Conservation (phyloP, 2,113 vertebrate species). For the Telmatochromis sp. region DNA sequence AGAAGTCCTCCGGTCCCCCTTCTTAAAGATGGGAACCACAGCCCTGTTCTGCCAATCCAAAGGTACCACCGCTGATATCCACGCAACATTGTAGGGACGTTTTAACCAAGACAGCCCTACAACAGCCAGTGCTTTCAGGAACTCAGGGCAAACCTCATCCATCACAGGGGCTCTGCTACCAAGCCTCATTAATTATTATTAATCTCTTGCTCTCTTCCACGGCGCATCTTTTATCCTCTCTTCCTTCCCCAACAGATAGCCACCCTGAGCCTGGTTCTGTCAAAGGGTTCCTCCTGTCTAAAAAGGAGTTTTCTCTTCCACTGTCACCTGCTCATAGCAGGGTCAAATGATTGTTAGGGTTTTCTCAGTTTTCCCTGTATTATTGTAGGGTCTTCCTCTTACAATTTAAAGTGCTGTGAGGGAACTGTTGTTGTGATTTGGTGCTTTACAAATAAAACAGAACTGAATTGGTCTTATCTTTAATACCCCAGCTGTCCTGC, state of each 20-base stretch:
- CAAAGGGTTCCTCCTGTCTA: neutral
- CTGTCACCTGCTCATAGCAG: accelerated
- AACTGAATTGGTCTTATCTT: neutral
- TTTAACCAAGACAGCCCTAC: neutral
- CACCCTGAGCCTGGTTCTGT: neutral
- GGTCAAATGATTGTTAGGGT: neutral
- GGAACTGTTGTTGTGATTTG: neutral
- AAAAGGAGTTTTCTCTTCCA: neutral
- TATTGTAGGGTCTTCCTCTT: neutral
- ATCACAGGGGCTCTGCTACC: neutral
- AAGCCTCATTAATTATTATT: neutral
- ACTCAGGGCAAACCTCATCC: neutral
- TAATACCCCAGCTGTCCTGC: neutral
- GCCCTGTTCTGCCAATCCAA: neutral
- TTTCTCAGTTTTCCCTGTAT: neutral
- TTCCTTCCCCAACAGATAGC: neutral
- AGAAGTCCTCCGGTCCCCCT: neutral
- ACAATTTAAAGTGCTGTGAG: accelerated
- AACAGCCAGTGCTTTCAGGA: neutral
- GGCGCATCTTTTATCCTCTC: neutral
- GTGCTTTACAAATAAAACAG: neutral
- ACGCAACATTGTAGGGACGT: neutral
- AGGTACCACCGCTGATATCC: neutral
- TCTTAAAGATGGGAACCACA: neutral
- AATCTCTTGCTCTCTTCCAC: neutral